Conservation (phyloP, 2,797 vertebrate genomes). For the Scomberomorus guttatus region DNA sequence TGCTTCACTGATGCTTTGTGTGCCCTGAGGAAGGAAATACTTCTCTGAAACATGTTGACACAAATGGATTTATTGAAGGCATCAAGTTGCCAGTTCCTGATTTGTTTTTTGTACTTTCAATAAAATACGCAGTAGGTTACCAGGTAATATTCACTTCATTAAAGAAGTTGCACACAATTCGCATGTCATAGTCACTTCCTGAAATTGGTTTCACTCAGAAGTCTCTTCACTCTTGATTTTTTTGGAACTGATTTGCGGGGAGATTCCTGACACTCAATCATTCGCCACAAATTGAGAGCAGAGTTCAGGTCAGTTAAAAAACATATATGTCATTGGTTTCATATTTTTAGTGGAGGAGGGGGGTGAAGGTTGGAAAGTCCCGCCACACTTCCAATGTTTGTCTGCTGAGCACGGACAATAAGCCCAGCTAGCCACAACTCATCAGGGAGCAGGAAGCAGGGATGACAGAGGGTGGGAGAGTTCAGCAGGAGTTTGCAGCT, state of each 20-base stretch:
- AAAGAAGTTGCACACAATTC: not conserved
- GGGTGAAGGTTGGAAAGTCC: constrained; percentile 73
- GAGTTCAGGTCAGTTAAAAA: too few species aligned
- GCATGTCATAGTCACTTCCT: not conserved
- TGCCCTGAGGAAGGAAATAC: not conserved
- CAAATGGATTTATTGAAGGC: not conserved
- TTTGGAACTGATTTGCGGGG: not conserved
- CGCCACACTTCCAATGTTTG: constrained; percentile 71
- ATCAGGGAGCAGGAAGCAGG: constrained; percentile 76
- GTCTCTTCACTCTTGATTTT: not conserved
- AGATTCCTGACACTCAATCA: not conserved
- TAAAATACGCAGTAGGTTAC: not conserved
- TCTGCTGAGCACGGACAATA: constrained; percentile 65
- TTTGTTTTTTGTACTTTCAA: not conserved
- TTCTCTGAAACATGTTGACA: not conserved
- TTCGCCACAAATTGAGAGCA: not conserved
- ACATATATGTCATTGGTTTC: not conserved
- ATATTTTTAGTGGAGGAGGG: not conserved
- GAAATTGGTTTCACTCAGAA: not conserved
- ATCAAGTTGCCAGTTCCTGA: not conserved
- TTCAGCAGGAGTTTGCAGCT: constrained; percentile 64
- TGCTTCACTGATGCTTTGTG: not conserved
- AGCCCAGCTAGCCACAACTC: constrained; percentile 61
- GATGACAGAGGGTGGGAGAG: constrained; percentile 77
- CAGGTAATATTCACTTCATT: constrained; percentile 2